phyloP scores from a whole-genome alignment of 2,797 vertebrate genomes.

The Spheniscus humboldti region DNA sequence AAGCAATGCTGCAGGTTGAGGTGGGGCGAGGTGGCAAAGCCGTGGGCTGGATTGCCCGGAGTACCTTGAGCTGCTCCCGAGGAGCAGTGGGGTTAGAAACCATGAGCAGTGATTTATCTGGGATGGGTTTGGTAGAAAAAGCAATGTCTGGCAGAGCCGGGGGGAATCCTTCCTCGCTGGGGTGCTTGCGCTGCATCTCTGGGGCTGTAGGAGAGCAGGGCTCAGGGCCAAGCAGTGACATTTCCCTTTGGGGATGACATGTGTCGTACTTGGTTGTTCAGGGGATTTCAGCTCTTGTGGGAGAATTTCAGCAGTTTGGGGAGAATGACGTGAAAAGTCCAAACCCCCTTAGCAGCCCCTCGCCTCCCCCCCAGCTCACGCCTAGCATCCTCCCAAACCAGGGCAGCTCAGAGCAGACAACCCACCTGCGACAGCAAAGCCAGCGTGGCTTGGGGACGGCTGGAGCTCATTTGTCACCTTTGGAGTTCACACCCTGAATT shows the following conservation, averaged over 20 bases:
- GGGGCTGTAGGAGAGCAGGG: neutral
- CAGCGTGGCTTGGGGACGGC: neutral
- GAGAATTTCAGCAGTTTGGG: conserved; percentile 33
- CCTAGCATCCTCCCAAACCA: neutral
- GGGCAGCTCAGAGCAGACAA: neutral
- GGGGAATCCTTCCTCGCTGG: neutral
- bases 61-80: fast-evolving
- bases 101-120: fast-evolving
- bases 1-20: neutral
- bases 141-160: neutral
- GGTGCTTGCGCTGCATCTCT: neutral
- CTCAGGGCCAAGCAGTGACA: fast-evolving
- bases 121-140: neutral
- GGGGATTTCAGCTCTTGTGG: neutral
- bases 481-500: fast-evolving
- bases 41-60: fast-evolving
- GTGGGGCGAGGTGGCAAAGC: neutral
- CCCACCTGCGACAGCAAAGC: neutral
- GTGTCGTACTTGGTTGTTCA: fast-evolving
- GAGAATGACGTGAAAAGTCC: conserved; percentile 21
- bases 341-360: conserved; percentile 43
- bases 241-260: neutral
- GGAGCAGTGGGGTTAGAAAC: neutral
- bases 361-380: fast-evolving
- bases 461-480: neutral